A percentile compares a stretch with the other conserved stretches of the same genome.
Evolutionary conservation across 2,888 invertebrate genomes (phyloP).

Genomic region (Timema cristinae): DNA sequence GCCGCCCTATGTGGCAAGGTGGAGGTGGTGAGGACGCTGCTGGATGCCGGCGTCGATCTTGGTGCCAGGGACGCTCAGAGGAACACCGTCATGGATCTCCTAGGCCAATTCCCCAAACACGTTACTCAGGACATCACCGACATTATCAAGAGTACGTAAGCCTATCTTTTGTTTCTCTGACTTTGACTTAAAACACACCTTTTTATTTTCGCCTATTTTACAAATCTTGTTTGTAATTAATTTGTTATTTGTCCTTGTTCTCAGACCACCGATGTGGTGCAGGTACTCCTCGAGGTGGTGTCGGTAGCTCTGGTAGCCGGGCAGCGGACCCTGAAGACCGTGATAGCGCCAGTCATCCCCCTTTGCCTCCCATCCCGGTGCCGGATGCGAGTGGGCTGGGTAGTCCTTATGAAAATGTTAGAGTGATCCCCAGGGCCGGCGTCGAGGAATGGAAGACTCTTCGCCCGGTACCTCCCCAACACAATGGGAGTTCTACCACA

Average conservation of each 20-base stretch:
- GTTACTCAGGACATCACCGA: constrained; percentile 82
- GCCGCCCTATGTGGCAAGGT: constrained; percentile 89
- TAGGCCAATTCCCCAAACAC: constrained; percentile 84
- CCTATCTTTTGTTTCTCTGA: not conserved
- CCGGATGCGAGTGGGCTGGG: constrained; percentile 56
- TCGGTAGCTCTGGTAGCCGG: constrained; percentile 34
- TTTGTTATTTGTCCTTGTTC: not conserved
- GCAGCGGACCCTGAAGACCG: constrained; percentile 39
- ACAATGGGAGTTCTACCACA: constrained; percentile 46
- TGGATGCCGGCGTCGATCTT: constrained; percentile 78
- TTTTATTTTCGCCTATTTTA: not conserved
- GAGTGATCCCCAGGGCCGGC: constrained; percentile 44
- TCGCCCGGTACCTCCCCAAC: constrained; percentile 54
- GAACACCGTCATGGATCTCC: constrained; percentile 80
- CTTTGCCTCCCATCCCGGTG: constrained; percentile 64
- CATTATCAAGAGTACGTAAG: constrained; percentile 71
- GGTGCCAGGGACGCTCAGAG: constrained; percentile 73
- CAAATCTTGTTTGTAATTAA: not conserved
- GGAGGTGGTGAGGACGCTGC: constrained; percentile 75
- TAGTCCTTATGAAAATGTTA: constrained; percentile 61
- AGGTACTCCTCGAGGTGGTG: constrained; percentile 16
- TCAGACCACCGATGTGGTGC: constrained; percentile 15
- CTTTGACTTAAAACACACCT: not conserved
- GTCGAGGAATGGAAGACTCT: constrained; percentile 45
- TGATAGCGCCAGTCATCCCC: constrained; percentile 54